phyloP scores from a whole-genome alignment of 2,113 vertebrate genomes.

The Neotragus moschatus region DNA sequence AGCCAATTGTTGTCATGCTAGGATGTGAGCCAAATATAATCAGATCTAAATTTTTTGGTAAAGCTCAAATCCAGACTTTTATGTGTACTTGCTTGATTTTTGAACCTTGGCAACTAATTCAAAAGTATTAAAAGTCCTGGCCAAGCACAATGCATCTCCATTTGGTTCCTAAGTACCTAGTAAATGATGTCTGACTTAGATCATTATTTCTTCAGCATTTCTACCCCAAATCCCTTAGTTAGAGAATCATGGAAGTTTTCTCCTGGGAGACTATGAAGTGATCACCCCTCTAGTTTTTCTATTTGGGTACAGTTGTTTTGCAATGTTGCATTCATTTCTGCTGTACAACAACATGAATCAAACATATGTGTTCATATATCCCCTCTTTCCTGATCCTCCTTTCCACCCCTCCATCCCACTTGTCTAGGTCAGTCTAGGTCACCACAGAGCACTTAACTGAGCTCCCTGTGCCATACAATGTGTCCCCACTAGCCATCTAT shows the following conservation, averaged over 20 bases:
- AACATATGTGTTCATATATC: neutral
- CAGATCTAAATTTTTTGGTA: neutral
- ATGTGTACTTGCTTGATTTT: neutral
- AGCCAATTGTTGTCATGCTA: neutral
- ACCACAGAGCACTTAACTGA: neutral
- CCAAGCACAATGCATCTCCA: neutral
- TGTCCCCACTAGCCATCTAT: neutral
- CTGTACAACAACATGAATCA: neutral
- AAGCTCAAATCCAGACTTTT: neutral
- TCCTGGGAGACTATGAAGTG: neutral
- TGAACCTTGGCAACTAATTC: neutral
- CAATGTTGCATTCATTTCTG: neutral
- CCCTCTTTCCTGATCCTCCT: neutral
- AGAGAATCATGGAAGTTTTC: neutral
- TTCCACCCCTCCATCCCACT: neutral
- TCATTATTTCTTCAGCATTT: neutral
- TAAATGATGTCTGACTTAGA: neutral
- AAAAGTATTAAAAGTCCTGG: neutral
- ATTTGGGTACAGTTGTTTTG: neutral
- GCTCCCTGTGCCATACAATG: neutral
- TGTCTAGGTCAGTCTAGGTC: neutral
- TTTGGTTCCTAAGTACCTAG: neutral
- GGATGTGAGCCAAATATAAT: neutral
- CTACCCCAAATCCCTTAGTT: neutral
- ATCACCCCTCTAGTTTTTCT: neutral